A percentile compares a stretch with the other conserved stretches of the same genome.
Evolutionary conservation across 2,113 vertebrate species (phyloP).

Genomic region (Tyrannus savana): DNA sequence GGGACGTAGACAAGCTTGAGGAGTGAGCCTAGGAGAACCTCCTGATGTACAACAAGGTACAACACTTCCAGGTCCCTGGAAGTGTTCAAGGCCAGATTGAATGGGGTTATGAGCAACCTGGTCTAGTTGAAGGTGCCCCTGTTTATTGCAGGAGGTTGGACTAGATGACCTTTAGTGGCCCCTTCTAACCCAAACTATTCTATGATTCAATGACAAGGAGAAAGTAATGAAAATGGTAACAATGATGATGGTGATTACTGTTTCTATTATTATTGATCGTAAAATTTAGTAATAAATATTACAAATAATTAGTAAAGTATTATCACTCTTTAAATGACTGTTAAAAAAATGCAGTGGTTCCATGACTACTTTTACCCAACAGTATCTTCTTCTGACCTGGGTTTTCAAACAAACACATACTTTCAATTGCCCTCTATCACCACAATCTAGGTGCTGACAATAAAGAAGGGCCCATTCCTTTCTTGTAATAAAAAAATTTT

Average conservation of each 20-base stretch:
- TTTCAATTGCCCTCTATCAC: neutral
- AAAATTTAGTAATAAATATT: neutral
- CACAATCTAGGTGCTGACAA: neutral
- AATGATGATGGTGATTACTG: neutral
- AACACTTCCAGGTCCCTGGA: neutral
- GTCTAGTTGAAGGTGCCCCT: neutral
- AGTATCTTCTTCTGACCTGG: neutral
- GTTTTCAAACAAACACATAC: neutral
- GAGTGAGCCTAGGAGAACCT: neutral
- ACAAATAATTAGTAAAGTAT: neutral
- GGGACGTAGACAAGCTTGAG: neutral
- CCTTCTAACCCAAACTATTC: neutral
- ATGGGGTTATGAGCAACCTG: neutral
- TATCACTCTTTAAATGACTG: neutral
- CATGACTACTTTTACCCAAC: neutral
- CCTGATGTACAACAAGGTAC: neutral
- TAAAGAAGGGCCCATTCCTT: neutral
- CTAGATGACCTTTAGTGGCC: neutral
- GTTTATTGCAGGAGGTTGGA: neutral
- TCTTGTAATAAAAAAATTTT: neutral
- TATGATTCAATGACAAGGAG: neutral
- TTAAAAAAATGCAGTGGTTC: neutral
- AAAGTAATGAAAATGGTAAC: neutral
- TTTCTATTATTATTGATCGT: neutral
- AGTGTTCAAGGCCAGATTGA: neutral